Conservation (phyloP, 2,797 vertebrate species). For the Philypnodon macrostomus region DNA sequence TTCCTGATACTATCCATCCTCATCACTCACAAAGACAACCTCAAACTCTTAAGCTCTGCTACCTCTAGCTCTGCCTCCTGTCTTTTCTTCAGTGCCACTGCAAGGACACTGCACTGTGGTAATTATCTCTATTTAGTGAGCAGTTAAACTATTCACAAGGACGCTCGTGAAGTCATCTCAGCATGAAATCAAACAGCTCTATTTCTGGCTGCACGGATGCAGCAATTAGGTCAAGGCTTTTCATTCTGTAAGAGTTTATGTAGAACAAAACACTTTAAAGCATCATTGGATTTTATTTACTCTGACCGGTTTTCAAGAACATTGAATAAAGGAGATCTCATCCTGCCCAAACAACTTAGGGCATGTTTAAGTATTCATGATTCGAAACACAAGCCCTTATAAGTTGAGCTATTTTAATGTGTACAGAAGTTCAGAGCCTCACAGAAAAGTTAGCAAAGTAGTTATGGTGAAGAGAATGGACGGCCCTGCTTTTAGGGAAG, state of each 20-base stretch:
- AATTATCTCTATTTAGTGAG: slow-evolving; percentile 1
- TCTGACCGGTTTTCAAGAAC: slow-evolving; percentile 5
- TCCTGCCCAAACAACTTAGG: slow-evolving; percentile 22
- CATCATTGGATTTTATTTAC: slow-evolving; percentile 4
- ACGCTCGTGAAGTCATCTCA: not conserved
- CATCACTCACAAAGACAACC: too few relatives aligned
- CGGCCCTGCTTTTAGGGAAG: too few relatives aligned
- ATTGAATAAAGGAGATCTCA: slow-evolving; percentile 19
- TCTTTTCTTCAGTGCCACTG: too few relatives aligned
- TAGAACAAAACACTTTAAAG: slow-evolving; percentile 24
- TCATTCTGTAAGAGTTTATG: slow-evolving; percentile 14
- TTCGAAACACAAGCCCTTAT: slow-evolving; percentile 43
- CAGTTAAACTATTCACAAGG: slow-evolving; percentile 5
- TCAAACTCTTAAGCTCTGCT: too few relatives aligned
- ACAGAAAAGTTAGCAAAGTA: slow-evolving; percentile 42
- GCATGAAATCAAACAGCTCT: slow-evolving; percentile 15
- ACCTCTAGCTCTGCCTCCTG: too few relatives aligned
- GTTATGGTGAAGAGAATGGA: slow-evolving; percentile 44
- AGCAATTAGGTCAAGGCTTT: slow-evolving; percentile 27
- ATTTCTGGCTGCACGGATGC: slow-evolving; percentile 25
- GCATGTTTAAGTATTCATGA: slow-evolving; percentile 51
- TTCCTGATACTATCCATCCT: too few relatives aligned
- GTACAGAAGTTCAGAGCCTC: slow-evolving; percentile 35
- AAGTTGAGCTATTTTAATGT: slow-evolving; percentile 32
- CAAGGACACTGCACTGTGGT: slow-evolving; percentile 7